phyloP scores from a whole-genome alignment of 2,797 vertebrate species.

The Pseudotriccus pelzelni region DNA sequence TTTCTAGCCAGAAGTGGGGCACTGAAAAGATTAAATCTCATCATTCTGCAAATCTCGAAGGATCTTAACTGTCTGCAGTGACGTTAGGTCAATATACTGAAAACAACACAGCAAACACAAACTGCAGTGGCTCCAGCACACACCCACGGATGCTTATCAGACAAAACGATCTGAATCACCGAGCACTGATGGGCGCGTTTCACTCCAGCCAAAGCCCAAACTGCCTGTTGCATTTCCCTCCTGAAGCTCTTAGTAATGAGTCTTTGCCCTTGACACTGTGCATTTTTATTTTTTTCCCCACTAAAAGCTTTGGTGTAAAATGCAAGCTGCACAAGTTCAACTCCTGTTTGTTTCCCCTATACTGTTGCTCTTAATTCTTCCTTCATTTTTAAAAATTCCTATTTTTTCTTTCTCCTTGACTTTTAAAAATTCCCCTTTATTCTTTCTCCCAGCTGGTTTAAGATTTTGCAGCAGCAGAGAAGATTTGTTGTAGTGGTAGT shows the following conservation, averaged over 20 bases:
- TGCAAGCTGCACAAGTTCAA: accelerated
- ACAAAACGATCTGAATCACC: background rate
- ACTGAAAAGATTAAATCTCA: background rate
- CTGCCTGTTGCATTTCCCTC: accelerated
- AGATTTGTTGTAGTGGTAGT: background rate
- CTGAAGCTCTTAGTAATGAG: background rate
- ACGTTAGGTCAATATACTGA: background rate
- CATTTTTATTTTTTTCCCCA: background rate
- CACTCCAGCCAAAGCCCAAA: background rate
- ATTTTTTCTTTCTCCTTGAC: background rate
- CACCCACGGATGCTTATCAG: background rate
- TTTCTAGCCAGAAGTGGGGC: background rate
- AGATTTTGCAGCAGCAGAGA: background rate
- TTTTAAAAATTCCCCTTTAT: background rate
- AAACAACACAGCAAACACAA: background rate
- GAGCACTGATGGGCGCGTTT: accelerated
- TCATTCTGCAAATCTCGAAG: background rate
- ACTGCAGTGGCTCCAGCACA: background rate
- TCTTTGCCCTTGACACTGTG: background rate
- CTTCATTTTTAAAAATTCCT: background rate
- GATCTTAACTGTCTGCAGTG: background rate
- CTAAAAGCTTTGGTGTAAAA: background rate
- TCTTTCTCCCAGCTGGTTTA: background rate
- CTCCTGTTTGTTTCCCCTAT: accelerated
- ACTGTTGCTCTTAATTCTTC: background rate